Percentiles rank a stretch among this genome's conserved stretches.
Evolutionary conservation across 2,888 invertebrate species (phyloP).

Genomic region (Xestobium rufovillosum): DNA sequence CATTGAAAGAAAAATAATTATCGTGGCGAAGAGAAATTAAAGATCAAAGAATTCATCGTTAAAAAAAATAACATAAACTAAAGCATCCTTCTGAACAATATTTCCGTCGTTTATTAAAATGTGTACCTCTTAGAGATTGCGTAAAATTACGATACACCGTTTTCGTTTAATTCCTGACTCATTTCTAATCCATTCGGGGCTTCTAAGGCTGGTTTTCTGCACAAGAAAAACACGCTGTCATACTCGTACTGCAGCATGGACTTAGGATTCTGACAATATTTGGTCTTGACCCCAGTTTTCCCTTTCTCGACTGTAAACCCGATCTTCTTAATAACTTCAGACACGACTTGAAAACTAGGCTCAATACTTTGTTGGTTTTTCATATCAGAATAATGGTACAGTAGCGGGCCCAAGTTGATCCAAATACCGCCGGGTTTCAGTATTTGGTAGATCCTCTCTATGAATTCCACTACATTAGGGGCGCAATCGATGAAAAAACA

Average conservation of each 20-base stretch:
- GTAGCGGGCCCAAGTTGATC: constrained; percentile 85
- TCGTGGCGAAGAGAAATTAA: no score
- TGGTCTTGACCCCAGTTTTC: constrained; percentile 68
- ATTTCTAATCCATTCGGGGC: no score
- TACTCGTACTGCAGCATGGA: constrained; percentile 93
- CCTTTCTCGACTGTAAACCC: constrained; percentile 82
- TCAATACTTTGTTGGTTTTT: constrained; percentile 85
- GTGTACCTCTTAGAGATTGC: no score
- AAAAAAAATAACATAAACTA: no score
- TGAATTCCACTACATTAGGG: constrained; percentile 89
- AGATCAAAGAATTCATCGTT: no score
- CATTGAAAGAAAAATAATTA: no score
- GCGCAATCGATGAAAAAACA: constrained; percentile 99
- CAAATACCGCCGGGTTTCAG: constrained; percentile 84
- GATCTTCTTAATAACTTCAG: constrained; percentile 71
- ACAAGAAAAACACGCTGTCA: constrained; percentile 87
- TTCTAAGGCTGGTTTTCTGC: constrained; percentile 62
- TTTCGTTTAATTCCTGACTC: no score
- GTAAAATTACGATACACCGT: no score
- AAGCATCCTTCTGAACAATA: no score
- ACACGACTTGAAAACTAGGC: constrained; percentile 65
- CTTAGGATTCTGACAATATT: constrained; percentile 85
- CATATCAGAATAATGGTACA: constrained; percentile 87
- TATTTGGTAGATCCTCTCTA: constrained; percentile 85
- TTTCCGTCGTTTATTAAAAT: no score